Base-by-base conservation (phyloP, 2,113 vertebrate genomes). In the Sisor rabdophorus region DNA sequence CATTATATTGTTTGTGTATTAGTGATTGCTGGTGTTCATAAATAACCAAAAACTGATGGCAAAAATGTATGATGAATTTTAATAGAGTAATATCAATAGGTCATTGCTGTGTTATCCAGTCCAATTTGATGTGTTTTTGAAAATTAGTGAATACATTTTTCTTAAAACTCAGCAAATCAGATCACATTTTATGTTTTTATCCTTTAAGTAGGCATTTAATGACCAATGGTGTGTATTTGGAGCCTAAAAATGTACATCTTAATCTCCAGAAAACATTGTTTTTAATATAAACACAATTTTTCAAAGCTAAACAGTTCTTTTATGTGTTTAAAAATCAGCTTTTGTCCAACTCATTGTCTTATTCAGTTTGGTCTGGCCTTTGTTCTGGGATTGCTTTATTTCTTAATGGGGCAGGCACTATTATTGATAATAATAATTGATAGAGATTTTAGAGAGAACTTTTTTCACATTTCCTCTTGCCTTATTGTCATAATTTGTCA, bases 401-500 rank as follows among this genome's bases (percentile, higher is more conserved):
- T 15, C 80, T 79, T 15, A 2, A 36, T 40, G 20, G 52, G 16
- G n/a, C n/a, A 36, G 7, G 16, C 11, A 9, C 0, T 71, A 24
- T n/a, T 28, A 9, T 26, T 44, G 40, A 11, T 53, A 2, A 12
- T 44, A 9, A 11, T 53, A 2, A 12, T 28, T 40, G 22, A 44
- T 11, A 17, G 24, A 13, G 2, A 36, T 63, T 64, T 24, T 71
- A 26, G 47, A 30, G 2, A 10, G 11, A 67, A 68, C 6, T 7
- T 1, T 22, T 11, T 15, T 48, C 4, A 11, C 17, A 17, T 32
- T 65, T 47, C 55, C 54, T 50, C 50, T 8, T 52, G 75, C 17
- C 7, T 30, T 20, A 71, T 63, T 75, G 58, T 63, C 60, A 17
- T 70, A 13, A 47, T 69, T 74, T 47, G 72, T 75, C 67, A 71